These are phyloP conservation scores for Campaea margaritaria DNA, from an alignment of 2,888 invertebrate species.

Conservation along the genomic window DNA sequence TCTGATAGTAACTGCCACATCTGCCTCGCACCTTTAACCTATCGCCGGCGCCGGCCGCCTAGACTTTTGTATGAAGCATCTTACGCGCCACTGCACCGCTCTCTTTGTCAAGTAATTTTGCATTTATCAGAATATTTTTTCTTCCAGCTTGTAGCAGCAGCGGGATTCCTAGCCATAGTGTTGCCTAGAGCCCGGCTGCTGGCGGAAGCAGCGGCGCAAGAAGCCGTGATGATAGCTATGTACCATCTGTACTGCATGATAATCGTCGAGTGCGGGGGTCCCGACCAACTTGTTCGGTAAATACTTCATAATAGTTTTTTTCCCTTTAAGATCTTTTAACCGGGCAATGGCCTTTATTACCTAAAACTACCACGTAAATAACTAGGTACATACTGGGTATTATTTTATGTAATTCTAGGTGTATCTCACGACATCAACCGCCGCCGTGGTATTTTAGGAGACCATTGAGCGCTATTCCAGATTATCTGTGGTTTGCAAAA, in stretches of 20 bases:
- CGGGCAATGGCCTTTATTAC: too few relatives aligned
- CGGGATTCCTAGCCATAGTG: constrained; percentile 84
- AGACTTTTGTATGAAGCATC: too few relatives aligned
- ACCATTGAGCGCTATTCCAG: too few relatives aligned
- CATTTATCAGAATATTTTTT: constrained; percentile 2
- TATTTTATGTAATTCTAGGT: too few relatives aligned
- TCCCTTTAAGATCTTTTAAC: too few relatives aligned
- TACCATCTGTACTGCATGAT: constrained; percentile 89
- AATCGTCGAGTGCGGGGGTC: constrained; percentile 87
- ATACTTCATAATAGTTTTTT: not conserved
- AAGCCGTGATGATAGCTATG: constrained; percentile 88
- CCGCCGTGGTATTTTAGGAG: too few relatives aligned
- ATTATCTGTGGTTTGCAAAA: too few relatives aligned
- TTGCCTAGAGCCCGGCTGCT: constrained; percentile 88
- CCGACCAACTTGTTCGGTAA: constrained; percentile 83
- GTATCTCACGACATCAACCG: too few relatives aligned
- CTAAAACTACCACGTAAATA: too few relatives aligned
- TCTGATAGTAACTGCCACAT: not conserved
- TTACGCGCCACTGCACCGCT: not conserved
- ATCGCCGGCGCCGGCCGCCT: too few relatives aligned
- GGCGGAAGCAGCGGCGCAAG: constrained; percentile 88
- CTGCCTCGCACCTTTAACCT: too few relatives aligned
- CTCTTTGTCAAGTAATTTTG: not conserved
- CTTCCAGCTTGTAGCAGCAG: constrained; percentile 85
- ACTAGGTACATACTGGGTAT: too few relatives aligned